Evolutionary conservation across 2,888 invertebrate genomes (phyloP).

Genomic region (Pachymerium ferrugineum): DNA sequence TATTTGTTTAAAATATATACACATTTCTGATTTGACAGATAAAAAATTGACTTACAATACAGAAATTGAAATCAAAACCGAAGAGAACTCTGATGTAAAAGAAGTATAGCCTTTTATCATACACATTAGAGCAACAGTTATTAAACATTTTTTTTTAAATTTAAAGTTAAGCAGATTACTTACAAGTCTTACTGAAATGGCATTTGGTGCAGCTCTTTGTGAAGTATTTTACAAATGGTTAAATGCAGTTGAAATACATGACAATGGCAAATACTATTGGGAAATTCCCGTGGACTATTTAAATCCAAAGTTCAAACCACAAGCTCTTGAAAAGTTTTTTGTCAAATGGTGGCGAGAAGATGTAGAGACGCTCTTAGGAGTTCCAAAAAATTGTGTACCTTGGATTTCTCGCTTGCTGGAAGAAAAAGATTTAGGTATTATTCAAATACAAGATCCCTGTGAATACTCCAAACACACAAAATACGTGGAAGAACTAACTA

Average conservation of each 20-base stretch:
- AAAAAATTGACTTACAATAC: too few species aligned
- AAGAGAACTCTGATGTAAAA: too few species aligned
- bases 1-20: too few species aligned
- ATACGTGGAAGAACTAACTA: not conserved
- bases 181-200: not conserved
- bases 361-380: not conserved
- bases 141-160: not conserved
- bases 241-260: not conserved
- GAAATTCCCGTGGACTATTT: not conserved
- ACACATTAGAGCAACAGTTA: not conserved
- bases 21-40: too few species aligned
- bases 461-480: not conserved
- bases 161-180: not conserved
- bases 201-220: not conserved
- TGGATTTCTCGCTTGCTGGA: not conserved
- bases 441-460: not conserved
- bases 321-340: not conserved
- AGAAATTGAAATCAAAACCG: too few species aligned
- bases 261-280: not conserved
- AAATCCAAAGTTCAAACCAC: not conserved
- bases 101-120: too few species aligned
- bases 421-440: not conserved
- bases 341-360: not conserved
- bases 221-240: not conserved
- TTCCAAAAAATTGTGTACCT: not conserved